Base-by-base conservation (phyloP, 2,113 vertebrate species). In the Amphiprion percula region DNA sequence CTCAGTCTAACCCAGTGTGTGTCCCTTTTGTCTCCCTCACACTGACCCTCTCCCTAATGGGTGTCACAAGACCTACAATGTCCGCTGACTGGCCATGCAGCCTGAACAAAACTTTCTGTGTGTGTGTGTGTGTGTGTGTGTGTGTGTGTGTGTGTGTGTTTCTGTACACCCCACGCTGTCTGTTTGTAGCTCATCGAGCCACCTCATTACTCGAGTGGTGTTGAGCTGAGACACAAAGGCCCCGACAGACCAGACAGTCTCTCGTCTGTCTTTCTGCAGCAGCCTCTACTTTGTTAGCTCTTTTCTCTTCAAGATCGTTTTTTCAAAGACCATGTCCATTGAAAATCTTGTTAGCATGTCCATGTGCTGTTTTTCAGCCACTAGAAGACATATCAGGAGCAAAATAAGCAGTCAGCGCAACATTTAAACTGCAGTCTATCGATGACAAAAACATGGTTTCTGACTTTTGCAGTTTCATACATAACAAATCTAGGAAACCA, bases 1-100 rank as follows among this genome's bases (percentile, higher is more conserved):
- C 72, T 52, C 58, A 6, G 1, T 30, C 72, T 4, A 10, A 68
- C 9, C 10, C 72, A 66, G 54, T 61, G 41, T 72, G 74, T 65
- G 9, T 83, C 61, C 71, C 70, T 74, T 84, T 88, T 86, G 74
- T 85, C 80, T 47, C 79, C 77, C 61, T 78, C 53, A 66, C 66
- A 52, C 47, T 79, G 81, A 85, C 90, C 88, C 17, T 37, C 62
- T 78, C 55, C 58, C 62, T 90, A 89, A 92, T 88, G 86, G 82
- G 54, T 89, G 89, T 92, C 91, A 93, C 91, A 90, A 93, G 89
- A 91, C 87, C 75, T 23, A 33, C 80, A 67, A 49, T 67, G 53
- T 82, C 74, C 82, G 5, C 76, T 82, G 81, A 84, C 80, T 53
- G 62, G 79, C 79, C 73, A 68, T 50, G 8, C 81, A 21, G 79